Base-by-base conservation (phyloP, 2,888 invertebrate genomes). In the Liopterus haemorrhoidalis region DNA sequence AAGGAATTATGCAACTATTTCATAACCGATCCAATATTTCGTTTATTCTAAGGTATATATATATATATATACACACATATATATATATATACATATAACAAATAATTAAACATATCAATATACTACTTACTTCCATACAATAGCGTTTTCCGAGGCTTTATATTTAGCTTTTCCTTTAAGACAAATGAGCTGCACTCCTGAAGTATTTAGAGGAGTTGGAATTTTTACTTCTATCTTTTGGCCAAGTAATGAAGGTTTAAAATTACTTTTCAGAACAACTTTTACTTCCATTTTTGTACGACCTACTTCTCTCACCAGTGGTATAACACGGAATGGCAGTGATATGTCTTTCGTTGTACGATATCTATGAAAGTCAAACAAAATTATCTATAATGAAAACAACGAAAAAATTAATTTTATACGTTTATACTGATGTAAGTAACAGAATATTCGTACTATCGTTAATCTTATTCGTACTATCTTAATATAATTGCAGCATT, bases 211-310 rank as follows among this genome's bases (percentile, higher is more conserved):
- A 3, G 99, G 99, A 0, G 97, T 99, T 2, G 99, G 99, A 57
- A 99, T 97, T 68, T 95, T 92, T 21, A 95, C 96, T 72, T 99
- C 99, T 47, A 99, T 97, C 73, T 99, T 99, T 72, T 99, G 99
- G 0, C 97, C 97, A 14, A 99, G 74, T 33, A 99, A 72, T 0
- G 96, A 95, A 0, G 97, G 94, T 69, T 99, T 99, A 70, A 99
- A 99, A 72, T 96, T 99, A 48, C 95, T 95, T 72, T 99, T 99
- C 41, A 99, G 76, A 0, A 99, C 97, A 9, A 97, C 95, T 67
- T 99, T 99, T 0, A 99, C 97, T 68, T 99, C 99, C 97, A 99
- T 99, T 72, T 97, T 95, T 59, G 96, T 96, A 55, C 97, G 85
- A 0, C 97, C 97, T 2, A 95, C 95, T 69, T 99, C 99, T 1